Evolutionary conservation across 2,113 vertebrate species (phyloP), one percentile per base, ranked within the genome.

Genomic region (Serinus canaria): DNA sequence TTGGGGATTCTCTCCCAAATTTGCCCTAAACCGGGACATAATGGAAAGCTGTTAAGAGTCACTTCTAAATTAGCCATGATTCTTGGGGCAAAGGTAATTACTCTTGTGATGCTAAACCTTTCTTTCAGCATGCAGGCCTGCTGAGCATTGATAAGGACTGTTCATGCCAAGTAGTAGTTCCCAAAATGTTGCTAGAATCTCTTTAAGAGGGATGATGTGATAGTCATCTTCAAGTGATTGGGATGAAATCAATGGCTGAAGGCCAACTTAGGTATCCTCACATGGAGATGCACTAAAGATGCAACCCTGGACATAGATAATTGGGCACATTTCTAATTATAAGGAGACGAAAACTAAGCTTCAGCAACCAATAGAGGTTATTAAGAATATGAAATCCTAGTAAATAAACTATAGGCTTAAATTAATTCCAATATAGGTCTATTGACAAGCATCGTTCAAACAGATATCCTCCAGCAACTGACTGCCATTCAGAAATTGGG

Each of bases 401-500:
- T 90, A 93, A 82, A 85, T 90, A 86, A 93, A 83, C 59, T 52
- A n/a, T 49, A 27, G 43, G 18, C 7, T 87, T 92, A 88, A 92
- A 92, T 77, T 37, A 88, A 90, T 88, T 94, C 47, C 27, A 56
- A 8, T 30, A 17, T 30, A 70, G 15, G 13, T 94, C 50, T 70
- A 62, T 44, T 82, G 75, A 90, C 79, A 88, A 86, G 35, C 18
- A 56, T 75, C 37, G 49, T 70, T 87, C 79, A 96, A 67, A 21
- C 21, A 63, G 44, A 59, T 76, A 63, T 56, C 18, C 47, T 67
- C 39, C 35, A 88, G 52, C 16, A 60, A 47, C 81, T 39, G 24
- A 24, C 37, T 92, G 63, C 47, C 75, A 62, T 17, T 37, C 3
- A 2, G 33, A 83, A 33, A 15, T 12, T 52, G 19, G 18, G 25